phyloP scores from a whole-genome alignment of 2,888 invertebrate species.

The Tiphia femorata region DNA sequence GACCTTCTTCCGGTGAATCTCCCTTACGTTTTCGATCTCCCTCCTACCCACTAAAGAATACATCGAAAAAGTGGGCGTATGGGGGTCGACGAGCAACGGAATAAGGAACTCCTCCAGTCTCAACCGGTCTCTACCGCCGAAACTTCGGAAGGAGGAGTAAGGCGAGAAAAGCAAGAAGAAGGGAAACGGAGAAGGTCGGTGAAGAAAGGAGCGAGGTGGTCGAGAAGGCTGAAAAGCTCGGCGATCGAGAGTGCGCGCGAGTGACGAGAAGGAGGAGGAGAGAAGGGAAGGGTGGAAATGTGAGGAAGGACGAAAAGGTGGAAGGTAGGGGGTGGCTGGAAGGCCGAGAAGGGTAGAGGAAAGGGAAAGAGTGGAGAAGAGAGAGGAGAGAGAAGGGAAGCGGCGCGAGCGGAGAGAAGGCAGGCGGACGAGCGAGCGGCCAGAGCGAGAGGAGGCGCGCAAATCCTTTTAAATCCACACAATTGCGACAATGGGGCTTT shows the following conservation, averaged over 20 bases:
- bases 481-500: constrained; percentile 70
- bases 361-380: constrained; percentile 27
- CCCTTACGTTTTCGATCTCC: no score
- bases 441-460: constrained; percentile 51
- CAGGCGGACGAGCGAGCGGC: constrained; percentile 8
- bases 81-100: no score
- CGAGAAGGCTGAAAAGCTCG: constrained; percentile 6
- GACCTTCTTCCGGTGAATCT: no score
- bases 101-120: not conserved
- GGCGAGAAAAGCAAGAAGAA: constrained; percentile 25
- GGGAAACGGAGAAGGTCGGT: constrained; percentile 15
- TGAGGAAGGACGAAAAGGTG: constrained; percentile 26
- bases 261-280: constrained; percentile 1
- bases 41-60: no score
- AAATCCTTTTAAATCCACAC: constrained; percentile 70
- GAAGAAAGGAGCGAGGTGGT: constrained; percentile 2
- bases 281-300: constrained; percentile 12
- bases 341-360: constrained; percentile 16
- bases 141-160: not conserved
- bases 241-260: constrained; percentile 3
- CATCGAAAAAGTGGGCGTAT: no score
- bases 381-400: constrained; percentile 22
- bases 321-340: constrained; percentile 16
- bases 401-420: constrained; percentile 20
- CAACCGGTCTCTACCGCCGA: not conserved